Percentiles rank a stretch among this genome's conserved stretches.
These are phyloP conservation scores for Tauraco hartlaubi DNA, from an alignment of 2,797 vertebrate species.

Conservation along the genomic window DNA sequence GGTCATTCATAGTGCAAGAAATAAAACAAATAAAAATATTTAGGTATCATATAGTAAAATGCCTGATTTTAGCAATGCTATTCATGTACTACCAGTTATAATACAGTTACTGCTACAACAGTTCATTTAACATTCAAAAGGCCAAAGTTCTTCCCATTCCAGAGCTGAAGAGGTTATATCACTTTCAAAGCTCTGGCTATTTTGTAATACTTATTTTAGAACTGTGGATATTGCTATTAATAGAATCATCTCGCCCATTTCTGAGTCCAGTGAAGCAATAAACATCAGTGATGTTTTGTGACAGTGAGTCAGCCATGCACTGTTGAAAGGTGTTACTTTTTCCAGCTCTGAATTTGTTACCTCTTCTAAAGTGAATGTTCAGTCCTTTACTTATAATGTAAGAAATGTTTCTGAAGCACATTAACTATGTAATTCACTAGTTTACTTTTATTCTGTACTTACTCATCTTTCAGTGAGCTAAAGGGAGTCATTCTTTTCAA, in stretches of 20 bases:
- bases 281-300: neutral
- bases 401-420: neutral
- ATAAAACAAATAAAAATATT: neutral
- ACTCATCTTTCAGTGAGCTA: neutral
- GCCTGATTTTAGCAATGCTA: neutral
- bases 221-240: neutral
- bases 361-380: neutral
- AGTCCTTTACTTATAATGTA: neutral
- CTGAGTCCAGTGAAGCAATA: neutral
- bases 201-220: conserved; percentile 8
- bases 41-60: neutral
- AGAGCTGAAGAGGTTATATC: neutral
- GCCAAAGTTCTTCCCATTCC: neutral
- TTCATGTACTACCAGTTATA: neutral
- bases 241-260: neutral
- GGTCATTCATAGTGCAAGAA: neutral
- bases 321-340: neutral
- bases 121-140: neutral
- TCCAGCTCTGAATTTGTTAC: neutral
- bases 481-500: neutral
- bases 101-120: neutral
- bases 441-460: neutral
- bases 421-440: neutral
- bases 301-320: neutral
- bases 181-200: neutral